A percentile compares a stretch with the other conserved stretches of the same genome.
These are phyloP conservation scores for Rotaria magnacalcarata DNA, from an alignment of 2,888 invertebrate species.

Conservation along the genomic window DNA sequence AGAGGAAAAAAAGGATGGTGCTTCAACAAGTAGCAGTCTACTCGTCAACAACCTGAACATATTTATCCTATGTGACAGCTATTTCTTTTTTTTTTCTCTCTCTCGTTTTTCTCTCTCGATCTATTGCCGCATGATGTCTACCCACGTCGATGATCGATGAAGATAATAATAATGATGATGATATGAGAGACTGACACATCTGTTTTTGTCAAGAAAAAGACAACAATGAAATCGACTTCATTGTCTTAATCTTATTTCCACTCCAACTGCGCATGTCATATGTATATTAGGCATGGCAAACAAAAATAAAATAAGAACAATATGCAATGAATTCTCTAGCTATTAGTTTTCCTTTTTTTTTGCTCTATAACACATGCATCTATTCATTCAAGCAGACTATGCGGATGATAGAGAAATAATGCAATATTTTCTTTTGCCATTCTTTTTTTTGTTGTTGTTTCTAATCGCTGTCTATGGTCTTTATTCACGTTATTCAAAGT, in stretches of 20 bases:
- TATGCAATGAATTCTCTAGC: background rate
- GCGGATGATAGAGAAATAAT: no score
- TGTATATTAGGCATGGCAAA: background rate
- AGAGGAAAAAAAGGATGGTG: background rate
- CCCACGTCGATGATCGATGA: constrained; percentile 11
- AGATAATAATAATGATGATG: constrained; percentile 3
- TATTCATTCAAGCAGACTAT: background rate
- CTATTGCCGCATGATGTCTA: background rate
- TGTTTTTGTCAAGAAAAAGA: constrained; percentile 29
- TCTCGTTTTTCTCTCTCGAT: background rate
- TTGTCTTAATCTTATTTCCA: background rate
- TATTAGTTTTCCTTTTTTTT: no score
- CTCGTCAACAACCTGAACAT: constrained; percentile 17
- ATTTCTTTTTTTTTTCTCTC: constrained; percentile 11
- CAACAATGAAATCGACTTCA: constrained; percentile 5
- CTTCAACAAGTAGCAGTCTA: background rate
- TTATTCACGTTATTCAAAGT: background rate
- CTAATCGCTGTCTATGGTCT: no score
- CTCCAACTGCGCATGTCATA: background rate
- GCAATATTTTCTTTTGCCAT: no score
- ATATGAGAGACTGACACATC: constrained; percentile 25
- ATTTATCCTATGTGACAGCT: constrained; percentile 6
- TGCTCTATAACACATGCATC: background rate
- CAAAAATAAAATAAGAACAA: background rate
- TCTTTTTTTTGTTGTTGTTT: no score